Evolutionary conservation across 2,797 vertebrate species (phyloP).

Genomic region (Eospalax fontanierii): DNA sequence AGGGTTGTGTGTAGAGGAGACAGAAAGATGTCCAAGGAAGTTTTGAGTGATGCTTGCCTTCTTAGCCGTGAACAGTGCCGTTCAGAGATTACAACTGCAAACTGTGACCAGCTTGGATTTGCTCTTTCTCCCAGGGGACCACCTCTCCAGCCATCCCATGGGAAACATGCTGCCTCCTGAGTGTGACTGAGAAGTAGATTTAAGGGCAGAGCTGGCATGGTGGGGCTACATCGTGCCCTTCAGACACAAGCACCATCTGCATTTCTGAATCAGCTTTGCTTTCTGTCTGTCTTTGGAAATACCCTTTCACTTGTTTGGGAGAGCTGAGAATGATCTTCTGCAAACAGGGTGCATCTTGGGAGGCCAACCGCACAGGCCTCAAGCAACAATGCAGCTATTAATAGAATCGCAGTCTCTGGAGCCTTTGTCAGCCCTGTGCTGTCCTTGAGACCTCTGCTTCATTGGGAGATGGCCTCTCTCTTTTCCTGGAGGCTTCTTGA

Average conservation of each 20-base stretch:
- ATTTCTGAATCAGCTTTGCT: neutral
- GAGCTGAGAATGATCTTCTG: neutral
- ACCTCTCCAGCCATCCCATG: neutral
- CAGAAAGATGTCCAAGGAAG: neutral
- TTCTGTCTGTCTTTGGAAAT: conserved; percentile 49
- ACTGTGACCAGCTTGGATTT: neutral
- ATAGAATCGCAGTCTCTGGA: neutral
- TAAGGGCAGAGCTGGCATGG: neutral
- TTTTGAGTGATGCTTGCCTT: neutral
- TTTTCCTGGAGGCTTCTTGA: neutral
- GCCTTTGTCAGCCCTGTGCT: neutral
- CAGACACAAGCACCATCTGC: neutral
- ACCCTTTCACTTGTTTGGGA: conserved; percentile 37
- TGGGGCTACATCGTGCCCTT: neutral
- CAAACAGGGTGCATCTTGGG: neutral
- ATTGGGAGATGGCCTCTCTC: neutral
- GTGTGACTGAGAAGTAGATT: neutral
- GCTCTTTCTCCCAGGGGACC: neutral
- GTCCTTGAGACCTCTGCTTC: neutral
- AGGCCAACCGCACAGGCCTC: neutral
- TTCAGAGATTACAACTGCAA: neutral
- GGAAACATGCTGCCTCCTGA: neutral
- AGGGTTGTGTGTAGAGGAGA: fast-evolving
- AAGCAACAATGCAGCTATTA: neutral
- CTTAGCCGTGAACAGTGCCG: neutral